A percentile compares a stretch with the other conserved stretches of the same genome.
Conservation (phyloP, 2,888 invertebrate species). For the Doris montereyensis region DNA sequence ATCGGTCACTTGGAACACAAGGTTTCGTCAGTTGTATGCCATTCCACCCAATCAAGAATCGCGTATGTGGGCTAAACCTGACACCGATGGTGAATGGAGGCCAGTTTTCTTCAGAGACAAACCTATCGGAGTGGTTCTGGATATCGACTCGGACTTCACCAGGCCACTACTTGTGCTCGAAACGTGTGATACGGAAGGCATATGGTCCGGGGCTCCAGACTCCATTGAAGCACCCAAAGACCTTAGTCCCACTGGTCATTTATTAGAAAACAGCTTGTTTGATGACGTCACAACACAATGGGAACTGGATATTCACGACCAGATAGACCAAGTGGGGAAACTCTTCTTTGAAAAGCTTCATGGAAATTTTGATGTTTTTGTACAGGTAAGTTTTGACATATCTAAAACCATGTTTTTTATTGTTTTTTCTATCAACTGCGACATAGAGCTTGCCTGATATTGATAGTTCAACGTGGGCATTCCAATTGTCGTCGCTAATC, state of each 20-base stretch:
- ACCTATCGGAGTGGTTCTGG: conserved; percentile 60
- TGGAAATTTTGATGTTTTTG: conserved; percentile 61
- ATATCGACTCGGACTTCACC: conserved; percentile 66
- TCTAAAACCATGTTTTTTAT: too few relatives aligned
- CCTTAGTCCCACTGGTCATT: conserved; percentile 51
- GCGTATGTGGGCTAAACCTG: conserved; percentile 64
- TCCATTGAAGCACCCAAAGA: conserved; percentile 47
- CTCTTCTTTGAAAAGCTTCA: conserved; percentile 62
- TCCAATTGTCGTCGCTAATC: too few relatives aligned
- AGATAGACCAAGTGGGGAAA: conserved; percentile 65
- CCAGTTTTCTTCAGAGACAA: conserved; percentile 61
- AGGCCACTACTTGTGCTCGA: conserved; percentile 62
- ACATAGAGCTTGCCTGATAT: too few relatives aligned
- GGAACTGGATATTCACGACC: conserved; percentile 67
- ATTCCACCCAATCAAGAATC: conserved; percentile 52
- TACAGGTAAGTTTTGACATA: conserved; percentile 47
- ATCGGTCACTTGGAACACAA: conserved; percentile 67
- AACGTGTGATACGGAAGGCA: conserved; percentile 49
- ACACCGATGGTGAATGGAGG: conserved; percentile 64
- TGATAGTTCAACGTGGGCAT: too few relatives aligned
- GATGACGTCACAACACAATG: conserved; percentile 63
- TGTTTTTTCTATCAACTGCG: too few relatives aligned
- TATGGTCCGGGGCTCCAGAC: conserved; percentile 59
- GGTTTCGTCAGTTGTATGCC: conserved; percentile 58
- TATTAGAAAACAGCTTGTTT: conserved; percentile 63